Conservation (phyloP, 2,888 invertebrate genomes). For the Pherbina coryleti region DNA sequence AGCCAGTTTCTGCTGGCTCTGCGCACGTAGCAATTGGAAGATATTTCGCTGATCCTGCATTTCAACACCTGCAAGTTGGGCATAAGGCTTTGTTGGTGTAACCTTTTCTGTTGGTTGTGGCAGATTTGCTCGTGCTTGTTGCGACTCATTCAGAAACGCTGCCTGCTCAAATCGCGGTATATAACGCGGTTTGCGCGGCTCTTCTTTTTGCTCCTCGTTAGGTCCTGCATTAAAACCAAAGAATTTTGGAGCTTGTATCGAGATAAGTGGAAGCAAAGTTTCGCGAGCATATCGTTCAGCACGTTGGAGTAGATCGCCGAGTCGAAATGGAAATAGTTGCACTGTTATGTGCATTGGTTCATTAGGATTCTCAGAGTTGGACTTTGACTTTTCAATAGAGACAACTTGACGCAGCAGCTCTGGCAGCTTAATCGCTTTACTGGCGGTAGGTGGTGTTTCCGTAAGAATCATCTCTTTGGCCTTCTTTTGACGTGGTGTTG, state of each 20-base stretch:
- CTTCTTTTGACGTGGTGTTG: conserved; percentile 70
- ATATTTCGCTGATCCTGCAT: conserved; percentile 60
- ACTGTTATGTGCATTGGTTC: conserved; percentile 67
- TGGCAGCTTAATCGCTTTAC: conserved; percentile 8
- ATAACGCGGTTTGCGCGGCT: conserved; percentile 72
- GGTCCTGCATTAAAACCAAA: conserved; percentile 71
- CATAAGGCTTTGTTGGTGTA: conserved; percentile 22
- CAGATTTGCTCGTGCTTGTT: conserved; percentile 26
- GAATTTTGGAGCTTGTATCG: conserved; percentile 83
- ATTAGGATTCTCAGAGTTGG: conserved; percentile 24
- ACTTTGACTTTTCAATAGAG: conserved; percentile 47
- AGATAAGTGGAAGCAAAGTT: conserved; percentile 81
- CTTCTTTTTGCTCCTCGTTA: conserved; percentile 47
- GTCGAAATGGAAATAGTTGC: conserved; percentile 82
- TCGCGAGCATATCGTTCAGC: conserved; percentile 86
- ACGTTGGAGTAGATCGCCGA: conserved; percentile 83
- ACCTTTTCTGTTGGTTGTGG: neutral
- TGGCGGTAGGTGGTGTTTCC: conserved; percentile 33
- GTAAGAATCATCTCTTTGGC: conserved; percentile 59
- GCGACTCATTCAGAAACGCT: conserved; percentile 50
- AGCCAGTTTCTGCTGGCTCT: neutral
- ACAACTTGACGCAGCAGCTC: neutral
- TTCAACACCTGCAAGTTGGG: conserved; percentile 46
- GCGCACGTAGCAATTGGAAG: conserved; percentile 58
- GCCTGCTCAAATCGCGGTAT: conserved; percentile 73